Percentiles rank a stretch among this genome's conserved stretches.
These are phyloP conservation scores for Dipodomys spectabilis DNA, from an alignment of 2,113 vertebrate species.

Conservation along the genomic window DNA sequence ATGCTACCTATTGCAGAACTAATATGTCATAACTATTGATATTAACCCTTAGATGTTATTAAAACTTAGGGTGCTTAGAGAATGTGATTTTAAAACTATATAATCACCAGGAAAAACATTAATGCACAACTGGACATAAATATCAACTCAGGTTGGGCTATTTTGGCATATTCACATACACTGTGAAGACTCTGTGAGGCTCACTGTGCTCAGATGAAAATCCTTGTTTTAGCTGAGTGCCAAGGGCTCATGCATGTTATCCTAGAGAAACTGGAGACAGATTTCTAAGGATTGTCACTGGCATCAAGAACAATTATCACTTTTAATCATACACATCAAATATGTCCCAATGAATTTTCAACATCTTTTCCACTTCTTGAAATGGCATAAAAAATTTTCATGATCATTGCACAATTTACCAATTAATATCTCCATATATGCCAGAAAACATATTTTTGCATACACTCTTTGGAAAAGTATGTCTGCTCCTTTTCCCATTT, in stretches of 20 bases:
- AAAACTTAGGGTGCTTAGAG: background rate
- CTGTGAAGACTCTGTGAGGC: background rate
- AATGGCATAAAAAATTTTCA: background rate
- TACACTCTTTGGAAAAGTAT: too few relatives aligned
- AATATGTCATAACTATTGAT: background rate
- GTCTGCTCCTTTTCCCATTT: background rate
- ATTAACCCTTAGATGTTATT: background rate
- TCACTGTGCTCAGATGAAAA: background rate
- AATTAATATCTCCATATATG: background rate
- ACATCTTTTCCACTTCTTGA: background rate
- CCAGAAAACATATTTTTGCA: background rate
- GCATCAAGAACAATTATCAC: background rate
- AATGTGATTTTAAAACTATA: slow-evolving; percentile 1
- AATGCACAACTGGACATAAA: background rate
- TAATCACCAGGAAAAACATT: background rate
- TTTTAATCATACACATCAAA: background rate
- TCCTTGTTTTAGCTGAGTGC: background rate
- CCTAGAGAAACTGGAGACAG: too few relatives aligned
- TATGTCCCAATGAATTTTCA: background rate
- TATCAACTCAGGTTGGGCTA: background rate
- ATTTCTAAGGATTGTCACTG: too few relatives aligned
- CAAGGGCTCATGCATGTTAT: too few relatives aligned
- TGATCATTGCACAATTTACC: background rate
- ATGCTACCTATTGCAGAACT: background rate
- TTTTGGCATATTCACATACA: background rate